phyloP scores from a whole-genome alignment of 1,140 invertebrate species.

The Pseudoatta argentina region DNA sequence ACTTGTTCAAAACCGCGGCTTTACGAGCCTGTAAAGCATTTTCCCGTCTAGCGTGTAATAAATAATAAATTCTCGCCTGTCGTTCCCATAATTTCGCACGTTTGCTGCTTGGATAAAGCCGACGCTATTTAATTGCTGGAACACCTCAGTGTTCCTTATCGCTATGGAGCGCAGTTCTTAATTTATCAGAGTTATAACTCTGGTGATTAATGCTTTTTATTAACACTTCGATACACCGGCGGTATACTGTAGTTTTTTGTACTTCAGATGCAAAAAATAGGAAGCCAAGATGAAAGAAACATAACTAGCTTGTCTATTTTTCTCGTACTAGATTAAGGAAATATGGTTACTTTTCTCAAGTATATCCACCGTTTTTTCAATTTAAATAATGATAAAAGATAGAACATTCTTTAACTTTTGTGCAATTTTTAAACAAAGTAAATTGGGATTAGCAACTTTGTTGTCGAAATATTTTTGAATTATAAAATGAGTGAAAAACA shows the following conservation, averaged over 20 bases:
- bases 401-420: not conserved
- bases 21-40: constrained; percentile 30
- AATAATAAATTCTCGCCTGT: constrained; percentile 41
- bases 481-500: not conserved
- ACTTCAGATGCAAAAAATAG: not conserved
- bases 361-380: not conserved
- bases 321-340: not conserved
- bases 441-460: not conserved
- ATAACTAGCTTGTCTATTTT: not conserved
- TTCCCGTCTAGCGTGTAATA: not conserved
- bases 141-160: not conserved
- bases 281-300: not conserved
- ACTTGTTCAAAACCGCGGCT: constrained; percentile 44
- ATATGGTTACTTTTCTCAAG: not conserved
- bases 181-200: constrained; percentile 26
- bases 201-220: constrained; percentile 43
- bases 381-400: not conserved
- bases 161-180: not conserved
- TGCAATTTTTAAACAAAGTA: not conserved
- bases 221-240: not conserved
- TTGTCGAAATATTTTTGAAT: not conserved
- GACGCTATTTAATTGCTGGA: constrained; percentile 7
- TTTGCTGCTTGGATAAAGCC: constrained; percentile 11
- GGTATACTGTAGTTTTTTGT: not conserved
- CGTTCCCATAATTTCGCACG: not conserved